A percentile compares a stretch with the other conserved stretches of the same genome.
phyloP scores from a whole-genome alignment of 2,113 vertebrate genomes.

The Oophaga pumilio region DNA sequence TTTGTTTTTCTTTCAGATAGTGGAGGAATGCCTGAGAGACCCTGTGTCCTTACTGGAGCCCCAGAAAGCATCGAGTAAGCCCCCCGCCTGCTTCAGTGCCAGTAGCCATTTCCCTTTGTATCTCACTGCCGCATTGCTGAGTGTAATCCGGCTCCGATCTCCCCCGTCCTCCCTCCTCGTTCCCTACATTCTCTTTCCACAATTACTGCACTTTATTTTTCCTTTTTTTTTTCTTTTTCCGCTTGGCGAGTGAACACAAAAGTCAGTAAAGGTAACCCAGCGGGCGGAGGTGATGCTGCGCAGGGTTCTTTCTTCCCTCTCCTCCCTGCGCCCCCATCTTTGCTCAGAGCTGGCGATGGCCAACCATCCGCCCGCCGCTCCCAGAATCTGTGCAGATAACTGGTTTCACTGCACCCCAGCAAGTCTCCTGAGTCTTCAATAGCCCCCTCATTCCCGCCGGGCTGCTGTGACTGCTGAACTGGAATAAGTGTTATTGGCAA shows the following conservation, averaged over 20 bases:
- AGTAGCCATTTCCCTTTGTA: conserved; percentile 6
- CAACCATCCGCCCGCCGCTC: neutral
- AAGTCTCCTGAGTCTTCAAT: conserved; percentile 65
- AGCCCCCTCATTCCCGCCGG: conserved; percentile 63
- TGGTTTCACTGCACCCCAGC: conserved; percentile 64
- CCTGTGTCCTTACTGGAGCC: conserved; percentile 93
- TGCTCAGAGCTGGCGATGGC: neutral
- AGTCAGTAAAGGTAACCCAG: conserved; percentile 49
- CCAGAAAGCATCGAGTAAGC: conserved; percentile 98
- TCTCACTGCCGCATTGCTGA: neutral
- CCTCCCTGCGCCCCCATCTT: neutral
- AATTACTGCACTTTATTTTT: conserved; percentile 37
- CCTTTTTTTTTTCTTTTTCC: conserved; percentile 24
- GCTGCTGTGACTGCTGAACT: conserved; percentile 68
- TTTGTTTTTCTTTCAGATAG: conserved; percentile 80
- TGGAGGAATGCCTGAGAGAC: conserved; percentile 93
- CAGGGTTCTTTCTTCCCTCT: no score
- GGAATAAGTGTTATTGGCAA: conserved; percentile 67
- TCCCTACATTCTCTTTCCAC: conserved; percentile 17
- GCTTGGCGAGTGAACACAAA: conserved; percentile 47
- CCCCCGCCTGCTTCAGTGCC: neutral
- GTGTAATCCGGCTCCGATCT: conserved; percentile 22
- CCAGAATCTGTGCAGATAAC: conserved; percentile 64
- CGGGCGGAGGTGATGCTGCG: conserved; percentile 39
- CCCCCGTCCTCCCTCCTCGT: neutral